Evolutionary conservation across 2,113 vertebrate genomes (phyloP).

Genomic region (Paradoxurus hermaphroditus): DNA sequence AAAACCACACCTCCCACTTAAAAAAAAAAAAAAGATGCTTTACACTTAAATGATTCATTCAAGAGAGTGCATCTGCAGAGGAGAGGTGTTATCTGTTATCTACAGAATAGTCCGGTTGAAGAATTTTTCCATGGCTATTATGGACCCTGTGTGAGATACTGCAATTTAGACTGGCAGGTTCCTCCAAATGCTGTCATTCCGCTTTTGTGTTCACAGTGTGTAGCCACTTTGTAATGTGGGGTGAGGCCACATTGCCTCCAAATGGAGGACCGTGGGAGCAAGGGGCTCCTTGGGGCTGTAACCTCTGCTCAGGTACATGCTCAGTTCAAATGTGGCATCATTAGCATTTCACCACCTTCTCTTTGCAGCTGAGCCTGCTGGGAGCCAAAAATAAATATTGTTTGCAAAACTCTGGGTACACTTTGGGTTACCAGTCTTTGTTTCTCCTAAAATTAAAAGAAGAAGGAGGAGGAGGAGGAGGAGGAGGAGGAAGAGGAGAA

Average conservation of each 20-base stretch:
- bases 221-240: not conserved
- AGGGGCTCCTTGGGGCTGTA: not conserved
- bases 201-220: not conserved
- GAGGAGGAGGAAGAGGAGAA: not conserved
- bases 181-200: not conserved
- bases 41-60: not conserved
- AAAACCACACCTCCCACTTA: not conserved
- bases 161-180: not conserved
- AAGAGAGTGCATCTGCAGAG: slow-evolving; percentile 11
- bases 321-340: not conserved
- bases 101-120: not conserved
- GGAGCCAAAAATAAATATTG: not conserved
- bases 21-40: not conserved
- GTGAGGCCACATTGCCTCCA: fast-evolving
- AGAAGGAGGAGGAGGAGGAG: not conserved
- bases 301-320: not conserved
- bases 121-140: not conserved
- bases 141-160: slow-evolving; percentile 6
- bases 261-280: not conserved
- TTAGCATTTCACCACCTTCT: not conserved
- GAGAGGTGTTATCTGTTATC: not conserved
- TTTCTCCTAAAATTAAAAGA: not conserved
- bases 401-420: not conserved
- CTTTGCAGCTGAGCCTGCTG: not conserved
- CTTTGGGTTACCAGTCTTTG: not conserved